Base-by-base conservation (phyloP, 2,888 invertebrate species). In the Drosophila multiciliata region DNA sequence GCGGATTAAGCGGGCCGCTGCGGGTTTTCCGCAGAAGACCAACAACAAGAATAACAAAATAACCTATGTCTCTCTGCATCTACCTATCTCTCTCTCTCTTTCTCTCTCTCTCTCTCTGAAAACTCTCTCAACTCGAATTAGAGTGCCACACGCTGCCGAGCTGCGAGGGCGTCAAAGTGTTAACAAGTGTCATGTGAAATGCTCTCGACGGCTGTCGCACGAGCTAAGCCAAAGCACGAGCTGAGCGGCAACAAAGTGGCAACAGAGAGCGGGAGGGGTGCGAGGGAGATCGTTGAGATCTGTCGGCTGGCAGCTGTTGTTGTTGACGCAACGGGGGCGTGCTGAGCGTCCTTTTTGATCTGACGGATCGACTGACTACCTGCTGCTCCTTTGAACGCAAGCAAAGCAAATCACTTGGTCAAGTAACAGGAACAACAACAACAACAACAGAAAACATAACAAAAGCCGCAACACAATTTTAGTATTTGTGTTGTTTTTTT, bases 161-260 rank as follows among this genome's bases (percentile, higher is more conserved):
- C 45, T 38, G 7, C 17, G 20, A 20, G 73, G 89, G 91, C 75
- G 86, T 90, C 87, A 80, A 90, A 83, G 86, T 90, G 90, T 86
- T 91, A 91, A 91, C 91, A 91, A 91, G 91, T 91, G 91, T 88
- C 83, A 73, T 82, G 80, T 78, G 82, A 81, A 86, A 82, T 81
- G 83, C 77, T 73, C 75, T n/a, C 42, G 53, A 63, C 78, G 68
- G 78, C 77, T 78, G 74, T 69, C 66, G 72, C 82, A 82, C 76
- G 80, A 72, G 83, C 73, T 73, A 79, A 75, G 64, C 69, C 75
- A 69, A 70, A 67, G 52, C 45, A 65, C 36, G n/a, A 59, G 23
- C 23, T 7, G 11, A 9, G 9, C 8, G 2, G 12, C 45, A 23
- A 3, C 15, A 20, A 12, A 6, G 6, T 32, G 58, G 42, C n/a